Evolutionary conservation across 2,888 invertebrate genomes (phyloP), one percentile per base, ranked within the genome.

Genomic region (Platerodrilus igneus): DNA sequence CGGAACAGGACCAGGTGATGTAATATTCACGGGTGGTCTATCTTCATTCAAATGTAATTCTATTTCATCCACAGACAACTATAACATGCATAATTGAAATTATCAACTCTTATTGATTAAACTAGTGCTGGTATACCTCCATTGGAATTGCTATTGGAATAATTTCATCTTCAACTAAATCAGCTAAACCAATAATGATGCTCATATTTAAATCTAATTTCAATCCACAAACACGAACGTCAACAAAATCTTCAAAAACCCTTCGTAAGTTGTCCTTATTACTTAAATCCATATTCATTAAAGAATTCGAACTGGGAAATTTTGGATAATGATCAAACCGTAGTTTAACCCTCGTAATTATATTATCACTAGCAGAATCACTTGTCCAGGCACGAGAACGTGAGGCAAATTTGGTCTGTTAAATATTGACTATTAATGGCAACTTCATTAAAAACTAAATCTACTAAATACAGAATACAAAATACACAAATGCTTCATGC

Each of bases 131-230:
- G 32, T 61, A 65, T 64, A 89, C 88, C 74, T 87, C 79, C 58
- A 91, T 72, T 3, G 92, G 91, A 68, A 92, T 78, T 0, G 90
- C 86, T 37, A 81, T 78, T 2, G 79, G 79, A 14, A 86, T 74
- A 20, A 88, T 77, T 70, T 94, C 93, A 66, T 94, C 93, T 62
- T 93, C 93, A 1, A 86, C 73, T 48, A 94, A 77, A 66, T 91
- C 92, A 0, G 83, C 77, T 8, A 94, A 68, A 7, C 87, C 89
- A 19, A 83, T 77, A 0, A 90, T 76, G 0, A 88, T 87, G 60
- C 87, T 88, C 83, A 87, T 86, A 31, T 83, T 81, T 34, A 91
- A 71, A 8, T 78, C 74, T 50, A 89, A 64, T 37, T 70, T 72
- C 32, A 88, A 68, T 53, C 87, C 83, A 7, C 72, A 71, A 0